These are phyloP conservation scores for Brachyopa scutellaris DNA, from an alignment of 2,888 invertebrate genomes.

Conservation along the genomic window DNA sequence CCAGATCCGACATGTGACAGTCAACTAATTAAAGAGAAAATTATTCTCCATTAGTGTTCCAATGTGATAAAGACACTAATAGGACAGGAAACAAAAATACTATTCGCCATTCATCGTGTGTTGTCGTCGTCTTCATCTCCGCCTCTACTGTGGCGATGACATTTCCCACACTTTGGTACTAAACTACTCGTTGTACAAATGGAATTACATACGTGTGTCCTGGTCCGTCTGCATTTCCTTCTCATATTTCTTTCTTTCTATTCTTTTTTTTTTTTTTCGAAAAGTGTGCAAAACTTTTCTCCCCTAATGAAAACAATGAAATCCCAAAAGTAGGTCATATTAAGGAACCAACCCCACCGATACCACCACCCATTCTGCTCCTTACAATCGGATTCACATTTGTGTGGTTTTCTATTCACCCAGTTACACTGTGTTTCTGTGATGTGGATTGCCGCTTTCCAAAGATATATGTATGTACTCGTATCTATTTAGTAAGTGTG, in stretches of 20 bases:
- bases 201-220: constrained; percentile 36
- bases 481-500: constrained; percentile 24
- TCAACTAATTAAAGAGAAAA: constrained; percentile 55
- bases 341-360: background rate
- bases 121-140: background rate
- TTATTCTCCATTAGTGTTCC: constrained; percentile 47
- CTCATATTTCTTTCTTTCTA: background rate
- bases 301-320: constrained; percentile 43
- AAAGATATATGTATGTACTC: constrained; percentile 5
- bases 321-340: constrained; percentile 54
- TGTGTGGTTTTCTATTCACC: constrained; percentile 45
- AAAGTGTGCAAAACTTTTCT: constrained; percentile 56
- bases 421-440: constrained; percentile 44
- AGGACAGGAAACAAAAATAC: constrained; percentile 45
- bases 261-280: too few relatives aligned
- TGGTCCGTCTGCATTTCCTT: constrained; percentile 18
- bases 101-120: constrained; percentile 58
- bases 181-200: constrained; percentile 21
- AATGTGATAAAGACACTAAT: constrained; percentile 43
- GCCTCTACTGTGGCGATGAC: too few relatives aligned
- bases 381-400: constrained; percentile 59
- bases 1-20: constrained; percentile 43
- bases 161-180: constrained; percentile 38
- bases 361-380: background rate
- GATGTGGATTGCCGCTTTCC: constrained; percentile 17